Conservation (phyloP, 2,797 vertebrate genomes). For the Poecilia velifera region DNA sequence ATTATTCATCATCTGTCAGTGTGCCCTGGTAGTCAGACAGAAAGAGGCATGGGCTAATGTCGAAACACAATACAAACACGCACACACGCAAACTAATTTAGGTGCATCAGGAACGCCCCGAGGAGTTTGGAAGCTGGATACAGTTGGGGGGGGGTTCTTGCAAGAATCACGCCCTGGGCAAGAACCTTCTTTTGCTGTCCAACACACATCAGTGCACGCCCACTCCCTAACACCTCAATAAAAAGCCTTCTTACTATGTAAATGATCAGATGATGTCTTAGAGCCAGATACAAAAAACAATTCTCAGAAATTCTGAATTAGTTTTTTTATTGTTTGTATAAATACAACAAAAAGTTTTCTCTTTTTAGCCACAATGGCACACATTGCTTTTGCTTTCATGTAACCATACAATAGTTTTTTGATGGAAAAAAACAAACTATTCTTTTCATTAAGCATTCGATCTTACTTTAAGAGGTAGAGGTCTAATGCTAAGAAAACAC, state of each 20-base stretch:
- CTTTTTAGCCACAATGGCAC: too few species aligned
- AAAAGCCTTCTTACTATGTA: neutral
- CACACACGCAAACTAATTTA: neutral
- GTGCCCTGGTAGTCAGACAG: constrained; percentile 16
- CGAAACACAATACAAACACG: neutral
- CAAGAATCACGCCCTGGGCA: neutral
- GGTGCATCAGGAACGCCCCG: neutral
- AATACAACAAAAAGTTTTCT: too few species aligned
- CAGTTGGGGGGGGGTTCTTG: neutral
- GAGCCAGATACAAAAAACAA: neutral
- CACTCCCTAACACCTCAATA: neutral
- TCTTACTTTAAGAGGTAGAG: too few species aligned
- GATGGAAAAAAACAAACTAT: too few species aligned
- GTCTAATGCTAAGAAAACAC: neutral
- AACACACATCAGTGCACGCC: neutral
- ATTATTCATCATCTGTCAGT: constrained; percentile 26
- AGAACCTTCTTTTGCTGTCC: neutral
- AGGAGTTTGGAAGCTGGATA: neutral
- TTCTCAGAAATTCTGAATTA: neutral
- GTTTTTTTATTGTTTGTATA: neutral
- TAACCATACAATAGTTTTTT: too few species aligned
- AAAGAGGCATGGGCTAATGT: neutral
- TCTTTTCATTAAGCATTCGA: too few species aligned
- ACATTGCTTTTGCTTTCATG: too few species aligned
- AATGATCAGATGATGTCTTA: neutral